Percentiles rank a stretch among this genome's conserved stretches.
Evolutionary conservation across 92 coral and sea anemone genomes (phyloP).

Genomic region (Epizoanthus fatuus): DNA sequence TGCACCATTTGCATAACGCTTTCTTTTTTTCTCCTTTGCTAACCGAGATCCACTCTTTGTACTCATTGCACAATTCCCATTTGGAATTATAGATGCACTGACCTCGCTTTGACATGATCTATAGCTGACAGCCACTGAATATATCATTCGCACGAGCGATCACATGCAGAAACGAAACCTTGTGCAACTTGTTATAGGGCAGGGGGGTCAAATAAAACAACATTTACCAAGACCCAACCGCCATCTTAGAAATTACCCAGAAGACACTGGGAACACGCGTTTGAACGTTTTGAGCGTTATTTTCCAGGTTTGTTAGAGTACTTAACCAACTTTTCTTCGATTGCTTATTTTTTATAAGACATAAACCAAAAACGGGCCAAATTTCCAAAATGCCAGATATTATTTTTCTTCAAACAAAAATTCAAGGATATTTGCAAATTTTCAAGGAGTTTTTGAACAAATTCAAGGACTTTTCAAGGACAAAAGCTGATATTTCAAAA

Average conservation of each 20-base stretch:
- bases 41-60: slow-evolving; percentile 37
- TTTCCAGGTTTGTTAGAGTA: not conserved
- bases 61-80: slow-evolving; percentile 47
- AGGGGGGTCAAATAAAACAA: not conserved
- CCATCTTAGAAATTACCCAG: not conserved
- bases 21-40: slow-evolving; percentile 51
- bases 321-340: too few relatives aligned
- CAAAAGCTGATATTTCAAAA: too few relatives aligned
- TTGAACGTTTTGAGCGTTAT: too few relatives aligned
- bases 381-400: too few relatives aligned
- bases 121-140: too few relatives aligned
- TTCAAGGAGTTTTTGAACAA: slow-evolving; percentile 10
- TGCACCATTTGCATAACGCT: slow-evolving; percentile 63
- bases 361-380: not conserved
- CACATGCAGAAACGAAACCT: too few relatives aligned
- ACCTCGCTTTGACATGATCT: not conserved
- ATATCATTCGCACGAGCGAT: not conserved
- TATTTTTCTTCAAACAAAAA: too few relatives aligned
- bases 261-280: not conserved
- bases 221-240: slow-evolving; percentile 2
- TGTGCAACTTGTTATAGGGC: not conserved
- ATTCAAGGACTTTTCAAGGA: slow-evolving; percentile 7
- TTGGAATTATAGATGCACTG: not conserved
- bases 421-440: slow-evolving; percentile 12
- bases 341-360: not conserved